Percentiles rank a stretch among this genome's conserved stretches.
Evolutionary conservation across 2,888 invertebrate genomes (phyloP).

Genomic region (Ecliptopera silaceata): DNA sequence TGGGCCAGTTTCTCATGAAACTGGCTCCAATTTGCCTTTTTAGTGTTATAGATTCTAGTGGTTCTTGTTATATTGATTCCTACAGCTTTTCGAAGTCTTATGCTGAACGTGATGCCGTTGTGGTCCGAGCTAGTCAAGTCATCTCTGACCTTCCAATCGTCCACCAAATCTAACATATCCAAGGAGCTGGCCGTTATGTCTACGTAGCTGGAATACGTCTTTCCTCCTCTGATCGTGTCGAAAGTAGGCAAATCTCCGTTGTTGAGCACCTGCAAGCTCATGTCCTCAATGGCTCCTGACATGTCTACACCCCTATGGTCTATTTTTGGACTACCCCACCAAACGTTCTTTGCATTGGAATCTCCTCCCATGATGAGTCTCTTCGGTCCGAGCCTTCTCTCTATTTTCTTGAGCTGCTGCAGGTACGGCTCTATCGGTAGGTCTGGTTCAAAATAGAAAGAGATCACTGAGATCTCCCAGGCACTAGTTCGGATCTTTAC

Average conservation of each 20-base stretch:
- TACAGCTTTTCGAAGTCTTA: neutral
- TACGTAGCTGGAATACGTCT: no score
- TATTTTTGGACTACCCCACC: no score
- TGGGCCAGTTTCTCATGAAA: neutral
- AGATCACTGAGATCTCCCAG: neutral
- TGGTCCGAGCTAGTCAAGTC: neutral
- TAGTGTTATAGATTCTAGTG: no score
- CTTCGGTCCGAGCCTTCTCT: neutral
- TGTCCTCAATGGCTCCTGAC: no score
- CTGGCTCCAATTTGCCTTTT: neutral
- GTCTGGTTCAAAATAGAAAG: neutral
- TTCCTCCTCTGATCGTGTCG: no score
- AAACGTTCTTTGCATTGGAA: neutral
- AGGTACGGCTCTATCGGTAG: neutral
- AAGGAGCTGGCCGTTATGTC: no score
- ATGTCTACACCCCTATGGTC: no score
- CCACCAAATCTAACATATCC: neutral
- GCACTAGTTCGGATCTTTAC: neutral
- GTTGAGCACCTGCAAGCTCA: no score
- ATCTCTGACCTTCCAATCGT: neutral
- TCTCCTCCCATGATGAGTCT: neutral
- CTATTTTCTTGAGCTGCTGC: neutral
- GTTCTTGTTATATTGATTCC: neutral
- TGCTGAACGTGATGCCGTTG: neutral
- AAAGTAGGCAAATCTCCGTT: no score